Conservation (phyloP, 2,113 vertebrate species). For the Gasterosteus aculeatus region DNA sequence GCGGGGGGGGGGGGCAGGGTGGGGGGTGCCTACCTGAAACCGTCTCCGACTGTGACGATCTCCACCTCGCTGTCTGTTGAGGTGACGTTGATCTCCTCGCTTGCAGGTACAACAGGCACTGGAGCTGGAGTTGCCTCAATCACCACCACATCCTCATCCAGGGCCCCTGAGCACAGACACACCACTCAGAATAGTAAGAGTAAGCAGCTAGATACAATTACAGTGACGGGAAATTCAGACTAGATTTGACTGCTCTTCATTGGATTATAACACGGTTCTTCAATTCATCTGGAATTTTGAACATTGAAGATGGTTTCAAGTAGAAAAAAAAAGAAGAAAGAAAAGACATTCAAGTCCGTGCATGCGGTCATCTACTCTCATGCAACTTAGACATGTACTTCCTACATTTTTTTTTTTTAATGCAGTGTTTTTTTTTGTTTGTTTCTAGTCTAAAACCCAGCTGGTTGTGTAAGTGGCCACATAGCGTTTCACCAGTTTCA, state of each 20-base stretch:
- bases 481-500: slow-evolving; percentile 38
- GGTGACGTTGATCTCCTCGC: slow-evolving; percentile 99
- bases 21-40: slow-evolving; percentile 86
- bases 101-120: slow-evolving; percentile 90
- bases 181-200: background rate
- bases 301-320: background rate
- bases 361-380: background rate
- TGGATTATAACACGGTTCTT: background rate
- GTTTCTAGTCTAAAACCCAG: background rate
- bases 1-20: too few relatives aligned
- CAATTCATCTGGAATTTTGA: background rate
- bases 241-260: background rate
- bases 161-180: slow-evolving; percentile 81
- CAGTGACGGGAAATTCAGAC: background rate
- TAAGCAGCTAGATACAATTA: background rate
- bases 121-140: slow-evolving; percentile 97
- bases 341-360: background rate
- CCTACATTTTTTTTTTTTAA: background rate
- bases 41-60: slow-evolving; percentile 97
- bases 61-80: slow-evolving; percentile 99
- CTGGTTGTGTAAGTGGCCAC: background rate
- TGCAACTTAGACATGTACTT: background rate
- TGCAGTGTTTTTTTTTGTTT: too few relatives aligned
- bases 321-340: background rate
- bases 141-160: slow-evolving; percentile 98